phyloP scores from a whole-genome alignment of 2,797 vertebrate genomes.

The Pseudochromis fuscus region DNA sequence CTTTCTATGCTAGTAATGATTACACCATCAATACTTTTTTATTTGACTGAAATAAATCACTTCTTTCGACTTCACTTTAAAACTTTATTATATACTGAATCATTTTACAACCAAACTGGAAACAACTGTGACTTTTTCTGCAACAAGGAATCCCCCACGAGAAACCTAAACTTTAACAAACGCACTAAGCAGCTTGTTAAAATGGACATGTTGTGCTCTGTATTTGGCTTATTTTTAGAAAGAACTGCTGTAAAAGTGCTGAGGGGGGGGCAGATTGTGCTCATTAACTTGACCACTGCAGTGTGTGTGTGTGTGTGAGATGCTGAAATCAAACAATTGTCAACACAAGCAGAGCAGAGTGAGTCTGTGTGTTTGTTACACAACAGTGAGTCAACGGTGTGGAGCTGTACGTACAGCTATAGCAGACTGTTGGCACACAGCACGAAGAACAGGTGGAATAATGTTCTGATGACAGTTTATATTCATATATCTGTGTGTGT shows the following conservation, averaged over 20 bases:
- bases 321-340: constrained; percentile 47
- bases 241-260: background rate
- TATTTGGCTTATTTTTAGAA: constrained; percentile 14
- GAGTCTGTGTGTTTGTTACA: constrained; percentile 65
- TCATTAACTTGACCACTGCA: constrained; percentile 51
- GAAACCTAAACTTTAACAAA: constrained; percentile 20
- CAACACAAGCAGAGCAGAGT: constrained; percentile 32
- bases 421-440: constrained; percentile 56
- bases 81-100: background rate
- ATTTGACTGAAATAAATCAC: background rate
- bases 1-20: background rate
- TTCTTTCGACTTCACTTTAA: background rate
- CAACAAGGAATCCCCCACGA: constrained; percentile 29
- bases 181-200: constrained; percentile 29
- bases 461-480: constrained; percentile 40
- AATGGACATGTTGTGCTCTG: background rate
- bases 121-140: constrained; percentile 22
- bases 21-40: background rate
- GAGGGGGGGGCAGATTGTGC: constrained; percentile 11
- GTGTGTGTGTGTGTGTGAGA: constrained; percentile 29
- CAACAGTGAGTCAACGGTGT: constrained; percentile 68
- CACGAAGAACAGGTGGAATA: constrained; percentile 58
- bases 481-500: background rate
- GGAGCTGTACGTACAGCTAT: constrained; percentile 60
- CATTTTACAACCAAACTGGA: constrained; percentile 2